phyloP scores from a whole-genome alignment of 1,140 invertebrate species.

The Heliothis subflexa region DNA sequence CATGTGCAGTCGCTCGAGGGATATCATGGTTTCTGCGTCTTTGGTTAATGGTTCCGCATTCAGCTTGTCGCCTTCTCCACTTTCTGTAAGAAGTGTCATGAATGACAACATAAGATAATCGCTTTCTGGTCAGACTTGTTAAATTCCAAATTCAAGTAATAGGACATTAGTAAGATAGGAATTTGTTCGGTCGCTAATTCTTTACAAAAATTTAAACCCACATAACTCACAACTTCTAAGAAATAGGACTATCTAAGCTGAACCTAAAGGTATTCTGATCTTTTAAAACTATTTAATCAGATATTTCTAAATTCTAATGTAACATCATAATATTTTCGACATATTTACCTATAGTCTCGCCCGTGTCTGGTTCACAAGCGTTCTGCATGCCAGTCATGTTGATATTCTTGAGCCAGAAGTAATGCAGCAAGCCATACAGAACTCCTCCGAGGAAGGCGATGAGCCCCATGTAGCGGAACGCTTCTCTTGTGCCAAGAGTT shows the following conservation, averaged over 20 bases:
- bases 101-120: too few species aligned
- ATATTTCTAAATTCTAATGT: background rate
- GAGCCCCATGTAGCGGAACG: conserved; percentile 92
- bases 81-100: conserved; percentile 79
- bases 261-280: too few species aligned
- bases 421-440: conserved; percentile 90
- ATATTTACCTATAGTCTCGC: conserved; percentile 55
- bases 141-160: too few species aligned
- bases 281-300: too few species aligned
- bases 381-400: conserved; percentile 78
- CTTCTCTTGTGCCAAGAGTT: conserved; percentile 89
- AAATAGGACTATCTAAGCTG: too few species aligned
- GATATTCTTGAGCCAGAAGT: conserved; percentile 90
- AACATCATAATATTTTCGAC: background rate
- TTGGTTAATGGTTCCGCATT: conserved; percentile 87
- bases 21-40: conserved; percentile 89
- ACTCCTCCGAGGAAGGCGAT: conserved; percentile 89
- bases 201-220: too few species aligned
- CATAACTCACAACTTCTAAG: too few species aligned
- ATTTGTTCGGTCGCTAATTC: too few species aligned
- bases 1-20: conserved; percentile 89
- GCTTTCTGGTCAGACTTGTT: too few species aligned
- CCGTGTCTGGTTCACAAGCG: conserved; percentile 71
- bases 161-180: too few species aligned
- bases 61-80: conserved; percentile 87